Conservation (phyloP, 1,140 invertebrate species). For the Microplitis mediator region DNA sequence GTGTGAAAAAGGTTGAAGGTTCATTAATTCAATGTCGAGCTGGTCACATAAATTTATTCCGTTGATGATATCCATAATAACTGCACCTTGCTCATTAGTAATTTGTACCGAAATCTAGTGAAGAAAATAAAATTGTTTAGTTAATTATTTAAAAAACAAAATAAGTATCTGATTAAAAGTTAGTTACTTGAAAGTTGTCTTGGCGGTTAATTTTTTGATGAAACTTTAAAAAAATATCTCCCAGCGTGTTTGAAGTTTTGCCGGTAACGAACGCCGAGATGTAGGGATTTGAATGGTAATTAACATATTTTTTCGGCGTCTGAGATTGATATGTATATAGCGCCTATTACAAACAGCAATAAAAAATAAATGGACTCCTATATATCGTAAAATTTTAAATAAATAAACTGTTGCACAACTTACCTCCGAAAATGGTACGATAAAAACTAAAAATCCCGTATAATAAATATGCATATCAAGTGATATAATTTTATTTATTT, state of each 20-base stretch:
- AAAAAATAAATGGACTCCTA: background rate
- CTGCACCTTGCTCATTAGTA: background rate
- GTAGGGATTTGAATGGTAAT: conserved; percentile 1
- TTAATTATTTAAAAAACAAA: too few relatives aligned
- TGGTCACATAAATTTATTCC: background rate
- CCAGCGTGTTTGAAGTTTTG: background rate
- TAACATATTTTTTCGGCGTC: background rate
- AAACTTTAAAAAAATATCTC: background rate
- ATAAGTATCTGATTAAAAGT: too few relatives aligned
- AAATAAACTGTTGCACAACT: too few relatives aligned
- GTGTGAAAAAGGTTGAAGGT: background rate
- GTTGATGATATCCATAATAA: background rate
- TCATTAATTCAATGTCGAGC: background rate
- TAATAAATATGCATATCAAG: too few relatives aligned
- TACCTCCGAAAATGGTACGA: too few relatives aligned
- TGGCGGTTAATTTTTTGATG: background rate
- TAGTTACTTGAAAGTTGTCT: background rate
- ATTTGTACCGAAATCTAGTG: background rate
- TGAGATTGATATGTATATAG: background rate
- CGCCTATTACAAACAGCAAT: background rate
- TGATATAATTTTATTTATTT: too few relatives aligned
- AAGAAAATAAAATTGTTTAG: background rate
- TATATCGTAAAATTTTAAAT: background rate
- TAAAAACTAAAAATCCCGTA: too few relatives aligned
- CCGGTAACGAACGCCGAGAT: background rate